Conservation (phyloP, 2,113 vertebrate species). For the Agapornis roseicollis region DNA sequence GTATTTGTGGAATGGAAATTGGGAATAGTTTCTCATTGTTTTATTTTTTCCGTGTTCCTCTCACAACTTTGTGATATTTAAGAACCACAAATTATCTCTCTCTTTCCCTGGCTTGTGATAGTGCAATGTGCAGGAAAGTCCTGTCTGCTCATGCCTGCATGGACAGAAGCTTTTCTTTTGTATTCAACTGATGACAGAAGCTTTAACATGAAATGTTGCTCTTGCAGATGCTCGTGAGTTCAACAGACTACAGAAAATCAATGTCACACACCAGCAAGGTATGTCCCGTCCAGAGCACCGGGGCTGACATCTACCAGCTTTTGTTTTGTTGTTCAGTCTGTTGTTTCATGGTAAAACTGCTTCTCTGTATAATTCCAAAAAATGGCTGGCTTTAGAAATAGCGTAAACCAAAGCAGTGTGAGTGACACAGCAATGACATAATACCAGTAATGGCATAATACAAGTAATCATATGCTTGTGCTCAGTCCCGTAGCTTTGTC, state of each 20-base stretch:
- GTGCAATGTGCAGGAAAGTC: background rate
- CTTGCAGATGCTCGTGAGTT: slow-evolving; percentile 72
- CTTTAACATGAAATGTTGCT: background rate
- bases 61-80: background rate
- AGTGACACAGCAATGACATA: background rate
- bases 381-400: background rate
- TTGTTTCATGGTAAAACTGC: background rate
- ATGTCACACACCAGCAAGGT: slow-evolving; percentile 69
- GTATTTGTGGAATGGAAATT: background rate
- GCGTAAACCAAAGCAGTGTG: background rate
- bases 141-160: background rate
- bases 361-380: background rate
- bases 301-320: background rate
- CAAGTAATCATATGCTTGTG: background rate
- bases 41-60: background rate
- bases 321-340: background rate
- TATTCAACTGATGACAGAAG: background rate
- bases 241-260: slow-evolving; percentile 72
- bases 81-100: background rate
- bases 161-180: background rate
- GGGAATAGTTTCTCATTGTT: background rate
- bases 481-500: background rate
- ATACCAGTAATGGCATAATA: background rate
- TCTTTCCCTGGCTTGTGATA: background rate
- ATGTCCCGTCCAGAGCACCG: background rate